A percentile compares a stretch with the other conserved stretches of the same genome.
Conservation (phyloP, 2,888 invertebrate species). For the Stenolophus ochropezus region DNA sequence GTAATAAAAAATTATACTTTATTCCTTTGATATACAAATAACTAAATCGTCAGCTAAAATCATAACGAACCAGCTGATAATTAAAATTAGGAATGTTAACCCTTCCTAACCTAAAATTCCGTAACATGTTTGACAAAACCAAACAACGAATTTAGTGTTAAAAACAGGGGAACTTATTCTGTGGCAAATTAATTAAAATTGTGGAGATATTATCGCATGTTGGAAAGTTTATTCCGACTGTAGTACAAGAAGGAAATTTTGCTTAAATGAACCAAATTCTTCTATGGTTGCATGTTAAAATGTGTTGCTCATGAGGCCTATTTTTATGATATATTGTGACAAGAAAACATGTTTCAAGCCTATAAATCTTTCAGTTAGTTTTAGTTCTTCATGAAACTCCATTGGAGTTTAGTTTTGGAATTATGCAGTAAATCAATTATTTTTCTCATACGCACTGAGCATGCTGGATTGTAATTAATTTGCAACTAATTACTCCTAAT, state of each 20-base stretch:
- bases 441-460: conserved; percentile 1
- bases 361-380: conserved; percentile 50
- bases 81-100: not conserved
- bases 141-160: not conserved
- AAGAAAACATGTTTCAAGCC: conserved; percentile 45
- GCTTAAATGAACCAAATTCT: conserved; percentile 31
- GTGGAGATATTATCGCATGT: conserved; percentile 13
- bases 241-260: conserved; percentile 9
- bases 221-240: conserved; percentile 2
- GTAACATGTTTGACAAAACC: not conserved
- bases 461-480: conserved; percentile 36
- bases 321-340: conserved; percentile 54
- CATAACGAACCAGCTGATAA: not conserved
- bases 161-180: not conserved
- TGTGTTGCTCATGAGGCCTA: conserved; percentile 53
- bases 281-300: conserved; percentile 49
- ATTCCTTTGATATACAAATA: no score
- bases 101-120: conserved; percentile 2
- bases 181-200: conserved; percentile 24
- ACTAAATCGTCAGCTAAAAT: no score
- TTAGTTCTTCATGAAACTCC: conserved; percentile 32
- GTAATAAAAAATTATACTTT: no score
- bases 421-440: conserved; percentile 41
- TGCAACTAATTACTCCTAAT: conserved; percentile 36
- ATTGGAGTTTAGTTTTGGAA: conserved; percentile 25